These are phyloP conservation scores for Orussus abietinus DNA, from an alignment of 1,140 invertebrate genomes.

Conservation along the genomic window DNA sequence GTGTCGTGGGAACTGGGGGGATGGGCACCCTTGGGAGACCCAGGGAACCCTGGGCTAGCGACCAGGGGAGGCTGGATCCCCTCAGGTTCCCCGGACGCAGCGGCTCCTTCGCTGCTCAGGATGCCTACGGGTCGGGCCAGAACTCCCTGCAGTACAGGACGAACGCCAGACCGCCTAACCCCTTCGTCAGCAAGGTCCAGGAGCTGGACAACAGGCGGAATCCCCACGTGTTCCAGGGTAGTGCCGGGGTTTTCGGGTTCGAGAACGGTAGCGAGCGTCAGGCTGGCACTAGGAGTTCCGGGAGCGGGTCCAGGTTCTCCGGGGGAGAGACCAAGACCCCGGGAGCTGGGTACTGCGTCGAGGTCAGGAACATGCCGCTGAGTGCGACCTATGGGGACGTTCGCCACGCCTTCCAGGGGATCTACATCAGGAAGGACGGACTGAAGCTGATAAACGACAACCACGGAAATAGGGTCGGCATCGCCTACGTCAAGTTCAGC, in stretches of 20 bases:
- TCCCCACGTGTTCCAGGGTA: conserved; percentile 57
- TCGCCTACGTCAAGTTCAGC: conserved; percentile 75
- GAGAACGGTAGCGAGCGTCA: conserved; percentile 23
- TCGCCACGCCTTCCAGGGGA: conserved; percentile 72
- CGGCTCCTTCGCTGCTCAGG: conserved; percentile 30
- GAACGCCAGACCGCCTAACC: conserved; percentile 19
- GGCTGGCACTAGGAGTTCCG: conserved; percentile 20
- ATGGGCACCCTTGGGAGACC: conserved; percentile 12
- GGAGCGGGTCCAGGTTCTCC: conserved; percentile 23
- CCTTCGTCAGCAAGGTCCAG: conserved; percentile 46
- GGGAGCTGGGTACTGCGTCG: conserved; percentile 58
- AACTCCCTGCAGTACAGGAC: conserved; percentile 7
- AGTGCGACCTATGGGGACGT: conserved; percentile 74
- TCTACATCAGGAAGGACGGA: conserved; percentile 75
- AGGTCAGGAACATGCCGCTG: conserved; percentile 65
- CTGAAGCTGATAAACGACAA: conserved; percentile 82
- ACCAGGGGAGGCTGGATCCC: conserved; percentile 26
- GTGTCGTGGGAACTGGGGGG: conserved; percentile 9
- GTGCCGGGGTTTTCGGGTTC: conserved; percentile 21
- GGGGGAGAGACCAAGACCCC: conserved; percentile 9
- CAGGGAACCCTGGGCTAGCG: conserved; percentile 30
- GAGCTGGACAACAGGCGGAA: conserved; percentile 59
- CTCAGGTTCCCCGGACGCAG: conserved; percentile 30
- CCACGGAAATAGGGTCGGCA: conserved; percentile 72
- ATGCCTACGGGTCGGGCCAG: conserved; percentile 21